phyloP scores from a whole-genome alignment of 2,888 invertebrate species.

The Tetanocera ferruginea region DNA sequence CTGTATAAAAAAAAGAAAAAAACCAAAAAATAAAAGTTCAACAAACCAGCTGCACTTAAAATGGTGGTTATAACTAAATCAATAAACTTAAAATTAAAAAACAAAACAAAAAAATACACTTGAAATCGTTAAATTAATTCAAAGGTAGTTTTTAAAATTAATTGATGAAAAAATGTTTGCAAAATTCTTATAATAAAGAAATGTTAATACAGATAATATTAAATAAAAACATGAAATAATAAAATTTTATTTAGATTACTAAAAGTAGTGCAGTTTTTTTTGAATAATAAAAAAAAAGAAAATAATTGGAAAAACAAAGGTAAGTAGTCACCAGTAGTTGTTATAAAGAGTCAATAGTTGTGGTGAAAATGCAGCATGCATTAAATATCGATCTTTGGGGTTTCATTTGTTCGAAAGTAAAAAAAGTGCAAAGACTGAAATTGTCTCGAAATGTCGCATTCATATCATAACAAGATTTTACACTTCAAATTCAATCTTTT shows the following conservation, averaged over 20 bases:
- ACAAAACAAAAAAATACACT: conserved; percentile 49
- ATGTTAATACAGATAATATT: conserved; percentile 49
- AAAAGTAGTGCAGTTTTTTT: conserved; percentile 41
- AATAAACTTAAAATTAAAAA: conserved; percentile 58
- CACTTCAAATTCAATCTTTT: no score
- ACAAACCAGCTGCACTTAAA: conserved; percentile 39
- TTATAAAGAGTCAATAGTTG: no score
- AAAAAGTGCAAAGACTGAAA: no score
- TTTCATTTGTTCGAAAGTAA: no score
- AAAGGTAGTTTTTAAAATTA: conserved; percentile 60
- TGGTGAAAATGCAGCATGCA: no score
- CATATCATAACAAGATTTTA: no score
- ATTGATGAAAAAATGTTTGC: conserved; percentile 60
- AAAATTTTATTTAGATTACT: conserved; percentile 68
- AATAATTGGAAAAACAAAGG: no score
- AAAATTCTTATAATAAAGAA: conserved; percentile 65
- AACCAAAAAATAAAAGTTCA: conserved; percentile 52
- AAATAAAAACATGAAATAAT: conserved; percentile 40
- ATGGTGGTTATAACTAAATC: conserved; percentile 47
- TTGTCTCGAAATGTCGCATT: no score
- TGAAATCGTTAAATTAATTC: conserved; percentile 64
- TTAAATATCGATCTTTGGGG: no score
- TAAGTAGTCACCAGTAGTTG: no score
- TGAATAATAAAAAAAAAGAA: no score
- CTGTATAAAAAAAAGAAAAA: conserved; percentile 61